These are phyloP conservation scores for Plebejus argus DNA, from an alignment of 2,888 invertebrate genomes.

Conservation along the genomic window DNA sequence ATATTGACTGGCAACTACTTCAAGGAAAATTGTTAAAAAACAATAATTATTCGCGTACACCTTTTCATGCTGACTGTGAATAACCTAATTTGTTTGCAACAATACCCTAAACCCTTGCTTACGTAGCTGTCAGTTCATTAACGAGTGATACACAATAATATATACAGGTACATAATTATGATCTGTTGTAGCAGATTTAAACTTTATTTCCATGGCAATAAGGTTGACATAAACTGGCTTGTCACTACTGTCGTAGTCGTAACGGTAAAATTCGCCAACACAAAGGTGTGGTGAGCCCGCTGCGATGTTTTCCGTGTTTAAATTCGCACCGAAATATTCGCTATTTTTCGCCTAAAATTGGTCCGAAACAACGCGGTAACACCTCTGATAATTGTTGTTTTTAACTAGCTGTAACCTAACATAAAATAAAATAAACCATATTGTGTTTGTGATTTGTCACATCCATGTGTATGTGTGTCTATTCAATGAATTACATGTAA, in stretches of 20 bases:
- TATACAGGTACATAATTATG: not conserved
- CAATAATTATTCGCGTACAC: not conserved
- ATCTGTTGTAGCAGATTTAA: not conserved
- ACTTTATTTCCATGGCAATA: not conserved
- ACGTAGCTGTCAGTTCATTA: slow-evolving; percentile 14
- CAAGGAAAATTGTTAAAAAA: not conserved
- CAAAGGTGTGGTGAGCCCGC: not conserved
- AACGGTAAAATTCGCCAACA: not conserved
- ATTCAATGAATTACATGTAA: too few relatives aligned
- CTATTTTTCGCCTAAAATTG: not conserved
- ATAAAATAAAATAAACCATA: too few relatives aligned
- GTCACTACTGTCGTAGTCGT: not conserved
- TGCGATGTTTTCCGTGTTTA: not conserved
- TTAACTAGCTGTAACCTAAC: not conserved
- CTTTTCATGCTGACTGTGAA: slow-evolving; percentile 2
- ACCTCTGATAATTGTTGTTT: not conserved
- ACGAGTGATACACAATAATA: not conserved
- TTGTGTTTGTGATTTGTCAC: too few relatives aligned
- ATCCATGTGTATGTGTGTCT: too few relatives aligned
- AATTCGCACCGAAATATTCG: slow-evolving; percentile 5
- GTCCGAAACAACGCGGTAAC: not conserved
- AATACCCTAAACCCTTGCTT: not conserved
- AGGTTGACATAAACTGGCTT: not conserved
- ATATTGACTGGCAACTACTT: not conserved
- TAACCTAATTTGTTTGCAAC: slow-evolving; percentile 1